Evolutionary conservation across 37 sponge, comb jelly and placozoan genomes (phyloP).

Genomic region (Chondrilla cf. caribensis): DNA sequence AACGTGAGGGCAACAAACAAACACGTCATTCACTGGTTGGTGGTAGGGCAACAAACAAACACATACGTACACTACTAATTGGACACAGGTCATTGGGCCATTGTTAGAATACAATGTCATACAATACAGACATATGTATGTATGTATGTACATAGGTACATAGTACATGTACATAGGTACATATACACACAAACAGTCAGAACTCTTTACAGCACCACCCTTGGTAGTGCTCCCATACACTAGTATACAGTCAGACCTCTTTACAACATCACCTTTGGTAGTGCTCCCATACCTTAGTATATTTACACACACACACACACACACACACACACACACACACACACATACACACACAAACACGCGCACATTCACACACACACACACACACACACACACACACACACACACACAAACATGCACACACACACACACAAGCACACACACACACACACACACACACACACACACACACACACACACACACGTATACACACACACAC

Average conservation of each 20-base stretch:
- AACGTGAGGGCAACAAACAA: no score
- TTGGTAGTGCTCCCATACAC: no score
- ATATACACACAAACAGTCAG: conserved; percentile 16
- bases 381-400: background rate
- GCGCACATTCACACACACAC: background rate
- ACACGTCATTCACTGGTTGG: no score
- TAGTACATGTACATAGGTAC: background rate
- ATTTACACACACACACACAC: background rate
- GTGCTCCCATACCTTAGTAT: no score
- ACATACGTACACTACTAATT: no score
- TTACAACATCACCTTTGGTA: no score
- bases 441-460: conserved; percentile 25
- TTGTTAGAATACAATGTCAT: no score
- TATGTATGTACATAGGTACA: background rate
- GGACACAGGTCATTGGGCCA: no score
- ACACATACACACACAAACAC: conserved; percentile 18
- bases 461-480: conserved; percentile 23
- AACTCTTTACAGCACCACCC: no score
- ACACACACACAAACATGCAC: conserved; percentile 8
- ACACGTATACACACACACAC: conserved; percentile 11
- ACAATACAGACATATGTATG: background rate
- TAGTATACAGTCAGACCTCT: no score
- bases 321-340: conserved; percentile 21
- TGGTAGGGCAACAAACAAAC: no score
- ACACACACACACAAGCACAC: conserved; percentile 18